phyloP scores from a whole-genome alignment of 2,113 vertebrate genomes.

The Odontesthes bonariensis region DNA sequence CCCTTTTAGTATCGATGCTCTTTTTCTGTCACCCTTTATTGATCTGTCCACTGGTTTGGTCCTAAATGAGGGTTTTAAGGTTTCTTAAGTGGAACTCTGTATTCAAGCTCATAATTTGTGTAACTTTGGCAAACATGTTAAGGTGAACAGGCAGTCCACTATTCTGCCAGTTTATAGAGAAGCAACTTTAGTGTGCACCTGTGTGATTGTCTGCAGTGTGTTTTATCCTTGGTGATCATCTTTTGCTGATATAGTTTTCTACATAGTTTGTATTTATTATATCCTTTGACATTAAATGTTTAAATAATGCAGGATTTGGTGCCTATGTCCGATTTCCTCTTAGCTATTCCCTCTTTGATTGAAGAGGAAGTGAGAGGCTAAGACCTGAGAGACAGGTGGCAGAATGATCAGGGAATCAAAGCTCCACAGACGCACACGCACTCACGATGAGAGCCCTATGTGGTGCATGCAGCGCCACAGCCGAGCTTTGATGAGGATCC shows the following conservation, averaged over 20 bases:
- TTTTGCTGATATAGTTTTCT: constrained; percentile 13
- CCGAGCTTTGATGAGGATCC: no score
- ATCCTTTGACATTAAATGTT: constrained; percentile 2
- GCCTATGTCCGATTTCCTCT: neutral
- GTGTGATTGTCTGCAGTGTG: neutral
- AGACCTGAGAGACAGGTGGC: neutral
- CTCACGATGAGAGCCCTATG: neutral
- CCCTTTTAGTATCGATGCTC: constrained; percentile 4
- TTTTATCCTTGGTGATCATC: constrained; percentile 19
- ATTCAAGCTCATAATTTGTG: neutral
- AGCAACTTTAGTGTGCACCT: neutral
- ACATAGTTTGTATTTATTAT: constrained; percentile 21
- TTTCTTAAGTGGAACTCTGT: neutral
- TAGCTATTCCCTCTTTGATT: constrained; percentile 10
- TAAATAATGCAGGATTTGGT: constrained; percentile 8
- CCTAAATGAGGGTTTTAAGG: neutral
- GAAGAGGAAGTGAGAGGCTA: neutral
- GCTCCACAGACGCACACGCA: neutral
- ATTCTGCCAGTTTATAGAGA: neutral
- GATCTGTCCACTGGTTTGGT: constrained; percentile 7
- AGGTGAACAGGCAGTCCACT: neutral
- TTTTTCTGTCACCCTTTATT: constrained; percentile 17
- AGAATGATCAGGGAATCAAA: neutral
- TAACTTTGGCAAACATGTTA: constrained; percentile 2
- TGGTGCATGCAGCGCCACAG: no score